phyloP scores from a whole-genome alignment of 1,140 invertebrate species.

The Papilio xuthus region DNA sequence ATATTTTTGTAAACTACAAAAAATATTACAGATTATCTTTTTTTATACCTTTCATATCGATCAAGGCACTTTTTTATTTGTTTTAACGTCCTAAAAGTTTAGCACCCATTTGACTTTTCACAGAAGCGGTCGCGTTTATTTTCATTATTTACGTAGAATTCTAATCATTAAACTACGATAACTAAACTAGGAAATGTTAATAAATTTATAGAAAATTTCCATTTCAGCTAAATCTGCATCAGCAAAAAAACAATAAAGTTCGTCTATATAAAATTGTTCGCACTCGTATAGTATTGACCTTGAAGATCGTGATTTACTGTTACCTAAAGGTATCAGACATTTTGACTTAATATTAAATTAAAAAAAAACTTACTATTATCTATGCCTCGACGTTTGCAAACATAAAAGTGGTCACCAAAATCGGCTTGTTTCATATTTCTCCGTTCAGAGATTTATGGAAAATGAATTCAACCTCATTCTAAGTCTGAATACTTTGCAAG shows the following conservation, averaged over 20 bases:
- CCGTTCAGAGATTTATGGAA: conserved; percentile 24
- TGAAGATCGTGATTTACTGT: not conserved
- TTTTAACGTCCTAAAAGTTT: not conserved
- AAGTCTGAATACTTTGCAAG: conserved; percentile 23
- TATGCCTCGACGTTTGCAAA: not conserved
- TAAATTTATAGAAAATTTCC: not conserved
- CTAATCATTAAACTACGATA: not conserved
- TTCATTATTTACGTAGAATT: not conserved
- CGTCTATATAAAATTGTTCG: not conserved
- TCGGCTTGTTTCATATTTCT: conserved; percentile 3
- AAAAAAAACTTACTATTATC: not conserved
- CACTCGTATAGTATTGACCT: no score
- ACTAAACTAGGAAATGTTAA: not conserved
- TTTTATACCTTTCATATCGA: no score
- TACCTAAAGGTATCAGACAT: not conserved
- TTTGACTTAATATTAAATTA: not conserved
- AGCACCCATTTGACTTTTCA: conserved; percentile 7
- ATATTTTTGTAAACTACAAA: no score
- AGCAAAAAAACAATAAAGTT: not conserved
- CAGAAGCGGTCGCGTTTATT: conserved; percentile 1
- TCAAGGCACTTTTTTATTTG: no score
- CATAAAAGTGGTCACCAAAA: not conserved
- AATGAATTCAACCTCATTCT: conserved; percentile 22
- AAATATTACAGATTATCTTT: no score
- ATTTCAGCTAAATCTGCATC: no score